Conservation (phyloP, 2,888 invertebrate genomes). For the Leucoma salicis region DNA sequence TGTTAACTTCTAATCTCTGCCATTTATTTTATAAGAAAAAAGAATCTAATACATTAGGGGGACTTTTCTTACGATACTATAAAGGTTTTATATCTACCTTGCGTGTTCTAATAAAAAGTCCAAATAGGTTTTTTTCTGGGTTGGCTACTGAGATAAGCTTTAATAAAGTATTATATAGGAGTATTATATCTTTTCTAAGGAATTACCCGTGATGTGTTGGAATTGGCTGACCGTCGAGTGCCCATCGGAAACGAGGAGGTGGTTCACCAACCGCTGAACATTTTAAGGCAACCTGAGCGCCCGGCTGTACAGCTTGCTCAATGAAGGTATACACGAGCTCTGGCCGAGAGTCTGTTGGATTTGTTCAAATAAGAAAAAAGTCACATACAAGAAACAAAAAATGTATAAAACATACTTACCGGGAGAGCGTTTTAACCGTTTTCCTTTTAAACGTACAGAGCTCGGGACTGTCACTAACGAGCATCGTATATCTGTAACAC, state of each 20-base stretch:
- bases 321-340: constrained; percentile 92
- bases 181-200: neutral
- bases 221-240: constrained; percentile 66
- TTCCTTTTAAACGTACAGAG: constrained; percentile 57
- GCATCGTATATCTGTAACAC: constrained; percentile 65
- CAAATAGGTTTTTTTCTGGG: neutral
- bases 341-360: constrained; percentile 86
- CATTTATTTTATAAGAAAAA: constrained; percentile 9
- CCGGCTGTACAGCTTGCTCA: constrained; percentile 87
- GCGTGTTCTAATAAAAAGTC: neutral
- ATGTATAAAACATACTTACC: constrained; percentile 52
- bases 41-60: constrained; percentile 3
- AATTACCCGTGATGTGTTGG: constrained; percentile 73
- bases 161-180: neutral
- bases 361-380: constrained; percentile 23
- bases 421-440: constrained; percentile 67
- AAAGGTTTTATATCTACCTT: too few relatives aligned
- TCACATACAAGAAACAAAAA: constrained; percentile 28
- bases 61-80: too few relatives aligned
- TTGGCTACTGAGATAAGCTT: neutral
- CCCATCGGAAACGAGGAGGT: constrained; percentile 84
- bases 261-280: constrained; percentile 94
- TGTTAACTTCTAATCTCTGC: constrained; percentile 12
- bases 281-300: constrained; percentile 89
- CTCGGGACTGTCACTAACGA: constrained; percentile 61